These are phyloP conservation scores for Lordiphosa fenestrarum DNA, from an alignment of 2,888 invertebrate species.

Conservation along the genomic window DNA sequence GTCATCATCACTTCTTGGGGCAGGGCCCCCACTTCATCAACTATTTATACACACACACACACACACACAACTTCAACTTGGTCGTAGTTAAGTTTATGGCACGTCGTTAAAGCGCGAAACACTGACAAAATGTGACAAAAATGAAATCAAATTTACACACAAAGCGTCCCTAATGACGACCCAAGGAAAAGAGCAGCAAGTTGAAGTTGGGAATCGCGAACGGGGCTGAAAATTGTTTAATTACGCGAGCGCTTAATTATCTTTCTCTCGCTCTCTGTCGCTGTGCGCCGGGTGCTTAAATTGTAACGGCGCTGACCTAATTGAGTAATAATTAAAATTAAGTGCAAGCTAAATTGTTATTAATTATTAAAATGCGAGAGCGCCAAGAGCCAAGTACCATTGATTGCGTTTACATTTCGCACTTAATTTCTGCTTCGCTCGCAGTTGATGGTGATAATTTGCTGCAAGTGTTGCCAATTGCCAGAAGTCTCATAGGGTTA, in stretches of 20 bases:
- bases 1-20: too few species aligned
- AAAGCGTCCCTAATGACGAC: constrained; percentile 64
- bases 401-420: constrained; percentile 15
- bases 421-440: neutral
- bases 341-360: constrained; percentile 69
- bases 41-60: constrained; percentile 44
- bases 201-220: constrained; percentile 3
- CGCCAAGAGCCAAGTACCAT: constrained; percentile 19
- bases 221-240: constrained; percentile 63
- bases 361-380: constrained; percentile 56
- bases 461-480: constrained; percentile 37
- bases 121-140: constrained; percentile 71
- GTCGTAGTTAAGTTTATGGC: constrained; percentile 61
- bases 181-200: constrained; percentile 14
- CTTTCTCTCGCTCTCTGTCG: constrained; percentile 14
- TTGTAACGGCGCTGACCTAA: constrained; percentile 65
- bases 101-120: constrained; percentile 57
- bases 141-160: constrained; percentile 71
- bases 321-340: constrained; percentile 72
- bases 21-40: constrained; percentile 41
- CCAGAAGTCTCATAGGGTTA: constrained; percentile 12
- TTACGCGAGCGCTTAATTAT: constrained; percentile 58
- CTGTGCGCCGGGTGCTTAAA: constrained; percentile 44
- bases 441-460: constrained; percentile 24
- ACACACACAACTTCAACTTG: constrained; percentile 47